Conservation (phyloP, 2,113 vertebrate species). For the Callorhinus ursinus region DNA sequence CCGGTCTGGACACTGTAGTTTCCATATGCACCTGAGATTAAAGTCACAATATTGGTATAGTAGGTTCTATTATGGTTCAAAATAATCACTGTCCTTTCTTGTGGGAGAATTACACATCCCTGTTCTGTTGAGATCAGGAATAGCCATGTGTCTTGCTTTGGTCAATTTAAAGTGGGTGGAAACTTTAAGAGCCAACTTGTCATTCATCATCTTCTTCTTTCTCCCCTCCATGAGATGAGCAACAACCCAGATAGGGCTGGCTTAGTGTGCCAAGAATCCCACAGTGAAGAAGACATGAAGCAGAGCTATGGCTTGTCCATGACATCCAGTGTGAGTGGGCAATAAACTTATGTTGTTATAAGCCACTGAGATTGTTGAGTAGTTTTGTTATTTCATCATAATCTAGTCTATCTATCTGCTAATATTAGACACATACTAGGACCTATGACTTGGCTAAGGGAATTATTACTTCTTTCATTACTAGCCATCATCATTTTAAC, state of each 20-base stretch:
- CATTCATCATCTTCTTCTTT: background rate
- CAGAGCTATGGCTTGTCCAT: background rate
- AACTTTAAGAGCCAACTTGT: constrained; percentile 1
- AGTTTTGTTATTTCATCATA: background rate
- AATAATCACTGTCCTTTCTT: background rate
- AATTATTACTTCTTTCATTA: background rate
- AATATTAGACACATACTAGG: background rate
- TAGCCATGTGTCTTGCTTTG: background rate
- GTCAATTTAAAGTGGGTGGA: background rate
- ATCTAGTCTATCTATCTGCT: background rate
- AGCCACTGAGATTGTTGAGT: background rate
- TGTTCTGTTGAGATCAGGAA: background rate
- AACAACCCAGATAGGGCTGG: background rate
- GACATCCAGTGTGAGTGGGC: background rate
- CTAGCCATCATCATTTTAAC: background rate
- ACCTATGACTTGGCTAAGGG: background rate
- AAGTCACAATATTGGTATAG: constrained; percentile 6
- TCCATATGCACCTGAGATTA: constrained; percentile 40
- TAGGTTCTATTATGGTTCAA: background rate
- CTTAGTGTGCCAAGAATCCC: background rate
- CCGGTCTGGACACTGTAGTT: constrained; percentile 67
- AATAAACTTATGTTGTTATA: background rate
- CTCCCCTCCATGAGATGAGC: background rate
- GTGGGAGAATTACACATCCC: background rate
- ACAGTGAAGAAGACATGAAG: background rate